A percentile compares a stretch with the other conserved stretches of the same genome.
phyloP scores from a whole-genome alignment of 2,113 vertebrate genomes.

The Podocnemis expansa region DNA sequence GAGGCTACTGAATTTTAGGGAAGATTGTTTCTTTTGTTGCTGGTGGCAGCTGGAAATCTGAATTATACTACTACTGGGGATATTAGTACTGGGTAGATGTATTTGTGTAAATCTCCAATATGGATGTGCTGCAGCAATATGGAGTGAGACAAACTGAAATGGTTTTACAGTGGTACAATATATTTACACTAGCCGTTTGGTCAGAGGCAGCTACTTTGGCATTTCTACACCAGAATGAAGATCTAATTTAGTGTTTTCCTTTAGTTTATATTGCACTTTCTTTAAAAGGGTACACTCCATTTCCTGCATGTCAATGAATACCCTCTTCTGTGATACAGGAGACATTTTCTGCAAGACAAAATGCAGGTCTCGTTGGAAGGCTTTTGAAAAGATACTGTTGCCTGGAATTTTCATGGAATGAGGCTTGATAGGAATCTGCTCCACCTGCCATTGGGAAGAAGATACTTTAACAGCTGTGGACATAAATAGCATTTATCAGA shows the following conservation, averaged over 20 bases:
- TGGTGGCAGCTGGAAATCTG: background rate
- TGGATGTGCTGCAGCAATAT: background rate
- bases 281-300: background rate
- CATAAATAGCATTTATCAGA: constrained; percentile 56
- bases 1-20: background rate
- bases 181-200: background rate
- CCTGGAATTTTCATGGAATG: constrained; percentile 6
- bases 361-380: constrained; percentile 57
- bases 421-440: constrained; percentile 33
- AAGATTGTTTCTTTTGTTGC: background rate
- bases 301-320: background rate
- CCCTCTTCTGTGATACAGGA: background rate
- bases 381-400: constrained; percentile 27
- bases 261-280: background rate
- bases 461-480: constrained; percentile 51
- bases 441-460: constrained; percentile 48
- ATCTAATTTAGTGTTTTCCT: background rate
- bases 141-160: background rate
- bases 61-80: background rate
- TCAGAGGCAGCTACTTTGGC: background rate
- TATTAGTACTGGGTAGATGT: background rate
- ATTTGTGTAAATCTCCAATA: background rate
- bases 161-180: background rate
- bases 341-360: constrained; percentile 12
- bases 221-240: background rate